These are phyloP conservation scores for Papilio gigon DNA, from an alignment of 2,888 invertebrate species.

Conservation along the genomic window DNA sequence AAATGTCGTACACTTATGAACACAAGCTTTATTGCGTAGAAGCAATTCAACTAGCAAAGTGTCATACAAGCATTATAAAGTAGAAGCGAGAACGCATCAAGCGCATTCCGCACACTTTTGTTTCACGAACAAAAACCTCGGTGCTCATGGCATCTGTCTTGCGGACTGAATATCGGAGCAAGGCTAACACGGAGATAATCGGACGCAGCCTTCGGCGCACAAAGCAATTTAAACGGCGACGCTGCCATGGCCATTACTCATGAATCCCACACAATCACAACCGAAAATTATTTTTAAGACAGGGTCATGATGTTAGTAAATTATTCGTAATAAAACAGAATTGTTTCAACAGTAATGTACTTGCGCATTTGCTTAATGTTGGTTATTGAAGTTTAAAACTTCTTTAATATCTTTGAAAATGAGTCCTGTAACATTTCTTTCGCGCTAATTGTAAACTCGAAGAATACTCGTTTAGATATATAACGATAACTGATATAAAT, in stretches of 20 bases:
- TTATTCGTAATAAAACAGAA: conserved; percentile 26
- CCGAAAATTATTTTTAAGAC: conserved; percentile 29
- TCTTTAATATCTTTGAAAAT: neutral
- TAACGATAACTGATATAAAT: neutral
- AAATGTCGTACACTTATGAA: neutral
- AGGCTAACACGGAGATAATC: conserved; percentile 47
- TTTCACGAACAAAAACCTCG: conserved; percentile 41
- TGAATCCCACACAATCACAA: conserved; percentile 55
- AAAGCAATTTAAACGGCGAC: conserved; percentile 47
- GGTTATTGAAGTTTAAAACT: neutral
- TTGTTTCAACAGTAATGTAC: neutral
- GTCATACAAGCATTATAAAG: conserved; percentile 5
- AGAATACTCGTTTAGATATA: neutral
- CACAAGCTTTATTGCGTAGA: neutral
- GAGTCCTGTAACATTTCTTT: neutral
- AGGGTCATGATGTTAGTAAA: conserved; percentile 42
- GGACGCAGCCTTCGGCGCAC: conserved; percentile 50
- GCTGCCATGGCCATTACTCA: conserved; percentile 56
- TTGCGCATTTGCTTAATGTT: neutral
- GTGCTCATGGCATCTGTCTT: conserved; percentile 35
- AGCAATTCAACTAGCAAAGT: conserved; percentile 1
- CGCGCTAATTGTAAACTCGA: neutral
- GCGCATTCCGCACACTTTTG: conserved; percentile 41
- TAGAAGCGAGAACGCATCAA: conserved; percentile 20
- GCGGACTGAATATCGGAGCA: conserved; percentile 38